These are phyloP conservation scores for Phalacrocorax carbo DNA, from an alignment of 2,113 vertebrate genomes.

Conservation along the genomic window DNA sequence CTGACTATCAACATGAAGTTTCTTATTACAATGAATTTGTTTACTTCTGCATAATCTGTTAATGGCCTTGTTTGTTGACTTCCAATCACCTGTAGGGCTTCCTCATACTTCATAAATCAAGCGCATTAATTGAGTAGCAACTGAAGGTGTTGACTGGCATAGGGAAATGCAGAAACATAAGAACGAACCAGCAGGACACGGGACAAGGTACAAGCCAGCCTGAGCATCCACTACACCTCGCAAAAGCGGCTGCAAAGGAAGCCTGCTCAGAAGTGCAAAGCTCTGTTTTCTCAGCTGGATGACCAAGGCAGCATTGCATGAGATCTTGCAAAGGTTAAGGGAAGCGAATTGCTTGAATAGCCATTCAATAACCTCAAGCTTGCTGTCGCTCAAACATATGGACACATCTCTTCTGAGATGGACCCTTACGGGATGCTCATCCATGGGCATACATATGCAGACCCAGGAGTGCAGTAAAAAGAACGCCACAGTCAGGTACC, in stretches of 20 bases:
- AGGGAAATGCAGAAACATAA: background rate
- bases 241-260: background rate
- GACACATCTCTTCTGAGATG: background rate
- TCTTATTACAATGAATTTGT: background rate
- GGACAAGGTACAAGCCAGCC: background rate
- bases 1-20: background rate
- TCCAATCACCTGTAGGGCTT: background rate
- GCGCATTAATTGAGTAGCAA: background rate
- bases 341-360: background rate
- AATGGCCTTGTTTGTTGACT: background rate
- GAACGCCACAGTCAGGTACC: accelerated
- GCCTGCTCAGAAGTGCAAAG: background rate
- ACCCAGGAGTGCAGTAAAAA: background rate
- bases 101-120: background rate
- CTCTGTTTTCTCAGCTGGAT: background rate
- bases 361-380: background rate
- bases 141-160: background rate
- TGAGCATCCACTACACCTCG: background rate
- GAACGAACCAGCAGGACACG: background rate
- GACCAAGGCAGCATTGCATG: background rate
- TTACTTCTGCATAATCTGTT: background rate
- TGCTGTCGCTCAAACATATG: background rate
- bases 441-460: background rate
- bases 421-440: background rate
- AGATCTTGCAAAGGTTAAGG: background rate